Conservation (phyloP, 2,113 vertebrate genomes). For the Agapornis roseicollis region DNA sequence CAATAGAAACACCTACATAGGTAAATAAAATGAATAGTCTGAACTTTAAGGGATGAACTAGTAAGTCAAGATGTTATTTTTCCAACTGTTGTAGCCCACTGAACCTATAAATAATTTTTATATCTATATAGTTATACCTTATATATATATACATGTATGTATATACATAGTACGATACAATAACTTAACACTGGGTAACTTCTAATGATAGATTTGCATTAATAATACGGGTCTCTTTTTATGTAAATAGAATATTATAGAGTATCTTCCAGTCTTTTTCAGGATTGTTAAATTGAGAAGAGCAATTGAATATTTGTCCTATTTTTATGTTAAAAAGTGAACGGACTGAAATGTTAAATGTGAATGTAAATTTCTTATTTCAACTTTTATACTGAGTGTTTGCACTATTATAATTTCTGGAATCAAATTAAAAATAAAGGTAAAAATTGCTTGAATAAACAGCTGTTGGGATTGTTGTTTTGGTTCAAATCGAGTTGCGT, state of each 20-base stretch:
- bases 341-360: constrained; percentile 87
- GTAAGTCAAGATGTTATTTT: constrained; percentile 20
- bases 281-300: constrained; percentile 73
- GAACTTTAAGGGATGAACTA: not conserved
- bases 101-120: constrained; percentile 6
- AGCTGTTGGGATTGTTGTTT: not conserved
- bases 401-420: constrained; percentile 87
- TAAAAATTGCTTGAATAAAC: constrained; percentile 75
- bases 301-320: constrained; percentile 84
- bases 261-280: constrained; percentile 82
- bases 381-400: constrained; percentile 94
- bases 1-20: not conserved
- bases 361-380: constrained; percentile 89
- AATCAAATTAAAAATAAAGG: constrained; percentile 76
- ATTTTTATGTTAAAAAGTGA: constrained; percentile 87
- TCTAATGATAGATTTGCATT: constrained; percentile 81
- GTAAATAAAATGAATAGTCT: not conserved
- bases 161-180: constrained; percentile 42
- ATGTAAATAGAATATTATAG: constrained; percentile 82
- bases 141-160: constrained; percentile 29
- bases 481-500: not conserved
- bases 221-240: constrained; percentile 90
- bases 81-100: not conserved
- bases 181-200: constrained; percentile 74
- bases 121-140: constrained; percentile 1